Percentiles rank a stretch among this genome's conserved stretches.
These are phyloP conservation scores for Rallus limicola DNA, from an alignment of 2,113 vertebrate genomes.

Conservation along the genomic window DNA sequence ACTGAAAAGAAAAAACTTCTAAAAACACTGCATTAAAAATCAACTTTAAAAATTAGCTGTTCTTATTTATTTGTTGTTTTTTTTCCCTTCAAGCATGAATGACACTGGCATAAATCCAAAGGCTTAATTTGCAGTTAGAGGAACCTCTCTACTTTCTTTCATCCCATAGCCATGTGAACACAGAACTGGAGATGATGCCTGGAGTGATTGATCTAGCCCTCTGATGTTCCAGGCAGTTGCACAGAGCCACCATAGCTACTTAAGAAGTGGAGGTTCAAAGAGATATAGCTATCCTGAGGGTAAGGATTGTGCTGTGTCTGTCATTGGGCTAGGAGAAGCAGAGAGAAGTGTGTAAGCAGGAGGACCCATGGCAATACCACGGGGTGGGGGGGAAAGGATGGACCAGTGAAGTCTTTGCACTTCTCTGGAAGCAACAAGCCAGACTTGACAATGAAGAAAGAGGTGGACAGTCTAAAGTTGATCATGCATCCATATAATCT, in stretches of 20 bases:
- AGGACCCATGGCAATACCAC: neutral
- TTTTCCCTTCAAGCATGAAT: neutral
- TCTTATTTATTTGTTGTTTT: neutral
- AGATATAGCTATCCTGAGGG: neutral
- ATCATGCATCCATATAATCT: neutral
- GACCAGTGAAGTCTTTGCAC: neutral
- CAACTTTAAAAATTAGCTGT: neutral
- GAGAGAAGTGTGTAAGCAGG: neutral
- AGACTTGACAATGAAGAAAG: neutral
- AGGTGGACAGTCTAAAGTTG: neutral
- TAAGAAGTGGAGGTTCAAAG: neutral
- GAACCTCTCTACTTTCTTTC: neutral
- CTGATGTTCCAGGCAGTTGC: neutral
- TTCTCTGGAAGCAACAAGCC: neutral
- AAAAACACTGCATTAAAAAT: neutral
- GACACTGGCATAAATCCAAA: neutral
- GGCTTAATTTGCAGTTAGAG: neutral
- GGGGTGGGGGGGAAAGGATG: neutral
- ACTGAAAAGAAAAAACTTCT: neutral
- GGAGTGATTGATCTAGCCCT: neutral
- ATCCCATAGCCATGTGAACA: neutral
- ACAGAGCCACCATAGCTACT: neutral
- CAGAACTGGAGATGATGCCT: neutral
- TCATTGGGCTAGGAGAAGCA: neutral
- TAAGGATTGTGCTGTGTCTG: neutral